Evolutionary conservation across 2,797 vertebrate species (phyloP).

Genomic region (Semaprochilodus insignis): DNA sequence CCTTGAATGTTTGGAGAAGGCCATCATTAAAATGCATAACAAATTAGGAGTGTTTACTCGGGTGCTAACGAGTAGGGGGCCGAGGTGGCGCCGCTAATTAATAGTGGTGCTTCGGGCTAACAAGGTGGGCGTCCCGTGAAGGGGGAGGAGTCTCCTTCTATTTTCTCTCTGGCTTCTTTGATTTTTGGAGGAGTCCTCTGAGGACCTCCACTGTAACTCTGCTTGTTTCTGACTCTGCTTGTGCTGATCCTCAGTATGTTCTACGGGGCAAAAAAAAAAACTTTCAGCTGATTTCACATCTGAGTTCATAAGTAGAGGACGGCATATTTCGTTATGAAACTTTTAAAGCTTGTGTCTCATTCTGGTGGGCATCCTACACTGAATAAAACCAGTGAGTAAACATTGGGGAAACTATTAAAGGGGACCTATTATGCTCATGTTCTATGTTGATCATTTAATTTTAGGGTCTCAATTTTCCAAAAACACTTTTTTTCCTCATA

Average conservation of each 20-base stretch:
- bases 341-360: no score
- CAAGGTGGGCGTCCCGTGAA: slow-evolving; percentile 67
- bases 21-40: slow-evolving; percentile 91
- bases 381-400: no score
- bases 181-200: slow-evolving; percentile 7
- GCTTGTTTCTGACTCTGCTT: background rate
- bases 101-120: slow-evolving; percentile 75
- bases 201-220: background rate
- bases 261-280: background rate
- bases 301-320: no score
- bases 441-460: no score
- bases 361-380: no score
- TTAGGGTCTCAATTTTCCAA: no score
- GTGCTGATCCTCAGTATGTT: background rate
- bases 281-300: background rate
- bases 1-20: slow-evolving; percentile 80
- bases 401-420: no score
- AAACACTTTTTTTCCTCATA: no score
- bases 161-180: background rate
- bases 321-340: no score
- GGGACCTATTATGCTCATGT: no score
- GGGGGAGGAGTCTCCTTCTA: slow-evolving; percentile 36
- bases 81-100: slow-evolving; percentile 86
- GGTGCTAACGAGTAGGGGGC: slow-evolving; percentile 87
- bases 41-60: slow-evolving; percentile 91